Conservation (phyloP, 92 coral and sea anemone genomes). For the Plumapathes pennacea region DNA sequence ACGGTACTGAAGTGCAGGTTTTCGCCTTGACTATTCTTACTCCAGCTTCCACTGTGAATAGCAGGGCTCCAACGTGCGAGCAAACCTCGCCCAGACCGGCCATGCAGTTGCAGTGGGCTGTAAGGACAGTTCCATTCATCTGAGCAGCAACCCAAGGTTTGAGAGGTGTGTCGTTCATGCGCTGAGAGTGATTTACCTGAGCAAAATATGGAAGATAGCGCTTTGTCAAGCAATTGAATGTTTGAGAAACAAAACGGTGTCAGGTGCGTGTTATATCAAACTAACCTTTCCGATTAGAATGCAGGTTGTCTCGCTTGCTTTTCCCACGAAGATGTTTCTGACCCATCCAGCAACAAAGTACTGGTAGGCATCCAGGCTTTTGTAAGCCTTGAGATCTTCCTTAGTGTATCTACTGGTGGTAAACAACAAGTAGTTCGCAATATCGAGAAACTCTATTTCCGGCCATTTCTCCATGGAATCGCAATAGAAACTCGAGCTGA, state of each 20-base stretch:
- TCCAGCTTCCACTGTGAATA: conserved; percentile 60
- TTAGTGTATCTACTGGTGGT: conserved; percentile 44
- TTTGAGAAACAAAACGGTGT: too few species aligned
- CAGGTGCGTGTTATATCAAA: too few species aligned
- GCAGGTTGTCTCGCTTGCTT: too few species aligned
- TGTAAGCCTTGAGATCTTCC: conserved; percentile 61
- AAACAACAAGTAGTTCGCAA: too few species aligned
- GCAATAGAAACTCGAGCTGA: too few species aligned
- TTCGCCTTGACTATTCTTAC: conserved; percentile 31
- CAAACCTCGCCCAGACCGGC: conserved; percentile 45
- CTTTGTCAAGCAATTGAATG: too few species aligned
- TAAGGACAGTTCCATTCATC: conserved; percentile 23
- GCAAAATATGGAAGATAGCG: not conserved
- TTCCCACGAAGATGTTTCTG: conserved; percentile 45
- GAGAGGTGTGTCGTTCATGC: conserved; percentile 33
- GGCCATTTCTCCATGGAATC: too few species aligned
- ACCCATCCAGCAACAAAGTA: conserved; percentile 66
- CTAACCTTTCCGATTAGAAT: too few species aligned
- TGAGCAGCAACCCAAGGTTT: conserved; percentile 43
- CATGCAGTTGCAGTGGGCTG: conserved; percentile 52
- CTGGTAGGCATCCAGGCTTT: conserved; percentile 59
- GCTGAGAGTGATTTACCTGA: conserved; percentile 60
- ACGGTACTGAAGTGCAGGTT: conserved; percentile 58
- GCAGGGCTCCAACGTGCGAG: conserved; percentile 44
- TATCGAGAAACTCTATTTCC: too few species aligned